These are phyloP conservation scores for Chrysolina haemoptera DNA, from an alignment of 2,888 invertebrate genomes.

Conservation along the genomic window DNA sequence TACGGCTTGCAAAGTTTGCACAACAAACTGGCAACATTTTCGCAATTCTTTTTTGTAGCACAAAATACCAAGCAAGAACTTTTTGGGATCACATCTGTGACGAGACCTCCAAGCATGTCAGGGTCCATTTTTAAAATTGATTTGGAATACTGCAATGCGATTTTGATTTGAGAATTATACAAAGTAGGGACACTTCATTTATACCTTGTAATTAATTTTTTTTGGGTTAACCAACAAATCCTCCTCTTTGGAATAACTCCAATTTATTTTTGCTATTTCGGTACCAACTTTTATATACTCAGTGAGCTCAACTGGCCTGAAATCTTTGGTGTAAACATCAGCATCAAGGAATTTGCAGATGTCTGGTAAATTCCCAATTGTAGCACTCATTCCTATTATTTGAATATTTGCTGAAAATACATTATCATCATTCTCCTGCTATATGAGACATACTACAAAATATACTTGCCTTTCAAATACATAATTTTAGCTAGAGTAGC, in stretches of 20 bases:
- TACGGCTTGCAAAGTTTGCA: conserved; percentile 74
- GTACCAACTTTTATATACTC: conserved; percentile 87
- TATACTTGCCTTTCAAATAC: conserved; percentile 77
- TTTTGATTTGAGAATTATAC: not conserved
- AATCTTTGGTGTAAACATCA: conserved; percentile 86
- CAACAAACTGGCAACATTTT: conserved; percentile 88
- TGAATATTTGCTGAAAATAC: conserved; percentile 77
- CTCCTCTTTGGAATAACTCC: conserved; percentile 68
- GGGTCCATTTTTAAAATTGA: conserved; percentile 79
- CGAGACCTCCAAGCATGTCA: conserved; percentile 85
- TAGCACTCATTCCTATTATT: conserved; percentile 97
- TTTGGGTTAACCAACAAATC: conserved; percentile 72
- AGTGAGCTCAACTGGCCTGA: conserved; percentile 89
- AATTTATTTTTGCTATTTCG: conserved; percentile 72
- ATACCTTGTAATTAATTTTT: conserved; percentile 71
- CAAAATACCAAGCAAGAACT: conserved; percentile 93
- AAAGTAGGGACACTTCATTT: not conserved
- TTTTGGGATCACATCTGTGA: conserved; percentile 84
- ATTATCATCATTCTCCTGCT: not conserved
- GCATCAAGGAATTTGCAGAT: conserved; percentile 86
- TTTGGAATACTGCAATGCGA: conserved; percentile 73
- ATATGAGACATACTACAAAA: not conserved
- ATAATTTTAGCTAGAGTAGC: conserved; percentile 85
- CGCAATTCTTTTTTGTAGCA: conserved; percentile 92
- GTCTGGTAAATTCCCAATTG: conserved; percentile 91